Evolutionary conservation across 2,113 vertebrate species (phyloP).

Genomic region (Peromyscus polionotus): DNA sequence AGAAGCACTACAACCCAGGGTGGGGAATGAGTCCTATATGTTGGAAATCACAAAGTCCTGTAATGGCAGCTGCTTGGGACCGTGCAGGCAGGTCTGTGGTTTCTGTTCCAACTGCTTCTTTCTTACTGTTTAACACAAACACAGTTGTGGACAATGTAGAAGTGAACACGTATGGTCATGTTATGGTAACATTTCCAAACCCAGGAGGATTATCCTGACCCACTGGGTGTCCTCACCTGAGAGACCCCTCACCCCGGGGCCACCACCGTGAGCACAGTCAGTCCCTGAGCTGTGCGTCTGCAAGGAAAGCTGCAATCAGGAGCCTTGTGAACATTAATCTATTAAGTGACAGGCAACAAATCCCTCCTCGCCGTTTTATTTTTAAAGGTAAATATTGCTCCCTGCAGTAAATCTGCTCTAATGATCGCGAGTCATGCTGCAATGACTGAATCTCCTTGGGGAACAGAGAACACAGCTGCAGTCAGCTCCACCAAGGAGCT

Average conservation of each 20-base stretch:
- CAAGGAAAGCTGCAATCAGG: background rate
- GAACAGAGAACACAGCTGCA: slow-evolving; percentile 21
- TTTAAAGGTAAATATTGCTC: slow-evolving; percentile 65
- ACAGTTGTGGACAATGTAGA: background rate
- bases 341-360: background rate
- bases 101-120: rapidly evolving
- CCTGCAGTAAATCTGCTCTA: slow-evolving; percentile 31
- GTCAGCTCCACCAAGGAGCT: background rate
- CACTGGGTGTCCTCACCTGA: rapidly evolving
- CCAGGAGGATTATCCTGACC: background rate
- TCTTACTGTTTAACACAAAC: no score
- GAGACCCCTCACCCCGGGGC: background rate
- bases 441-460: background rate
- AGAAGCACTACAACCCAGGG: rapidly evolving
- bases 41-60: no score
- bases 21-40: rapidly evolving
- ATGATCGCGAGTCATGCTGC: slow-evolving; percentile 12
- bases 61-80: no score
- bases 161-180: rapidly evolving
- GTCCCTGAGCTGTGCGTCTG: rapidly evolving
- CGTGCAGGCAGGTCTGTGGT: background rate
- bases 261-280: rapidly evolving
- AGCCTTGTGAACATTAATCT: background rate
- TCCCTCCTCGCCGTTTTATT: slow-evolving; percentile 3
- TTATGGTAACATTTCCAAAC: background rate